Percentiles rank a stretch among this genome's conserved stretches.
phyloP scores from a whole-genome alignment of 2,797 vertebrate genomes.

The Esox lucius region DNA sequence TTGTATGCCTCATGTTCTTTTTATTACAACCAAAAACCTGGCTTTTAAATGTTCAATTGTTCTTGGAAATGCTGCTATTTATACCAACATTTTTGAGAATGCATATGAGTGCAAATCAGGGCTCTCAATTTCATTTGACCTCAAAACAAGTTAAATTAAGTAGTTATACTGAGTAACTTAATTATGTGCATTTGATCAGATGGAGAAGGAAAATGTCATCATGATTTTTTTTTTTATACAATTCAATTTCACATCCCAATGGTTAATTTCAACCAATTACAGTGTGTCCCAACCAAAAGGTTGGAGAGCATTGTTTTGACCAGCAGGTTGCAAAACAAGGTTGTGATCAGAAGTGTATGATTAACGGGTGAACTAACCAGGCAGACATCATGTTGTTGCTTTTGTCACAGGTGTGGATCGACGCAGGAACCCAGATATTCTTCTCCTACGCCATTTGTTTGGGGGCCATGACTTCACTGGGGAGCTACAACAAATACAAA shows the following conservation, averaged over 20 bases:
- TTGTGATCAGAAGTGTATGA: not conserved
- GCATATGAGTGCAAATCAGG: not conserved
- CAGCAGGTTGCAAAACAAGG: not conserved
- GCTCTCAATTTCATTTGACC: not conserved
- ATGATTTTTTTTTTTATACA: not conserved
- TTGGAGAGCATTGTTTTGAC: not conserved
- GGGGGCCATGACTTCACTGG: constrained; percentile 98
- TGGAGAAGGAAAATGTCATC: not conserved
- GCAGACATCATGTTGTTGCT: not conserved
- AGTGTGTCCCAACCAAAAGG: not conserved
- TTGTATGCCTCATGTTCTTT: not conserved
- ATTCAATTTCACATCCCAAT: constrained; percentile 1
- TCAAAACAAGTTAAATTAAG: not conserved
- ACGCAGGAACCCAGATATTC: constrained; percentile 98
- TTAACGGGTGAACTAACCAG: not conserved
- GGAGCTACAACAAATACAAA: constrained; percentile 99
- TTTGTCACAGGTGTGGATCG: constrained; percentile 90
- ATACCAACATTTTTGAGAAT: not conserved
- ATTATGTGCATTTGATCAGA: constrained; percentile 1
- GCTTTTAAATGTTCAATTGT: not conserved
- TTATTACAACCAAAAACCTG: not conserved
- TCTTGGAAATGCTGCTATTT: not conserved
- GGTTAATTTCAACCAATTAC: not conserved
- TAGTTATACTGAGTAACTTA: not conserved
- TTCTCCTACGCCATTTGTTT: constrained; percentile 99